phyloP scores from a whole-genome alignment of 1,140 invertebrate genomes.

The Macrocentrus cingulum region DNA sequence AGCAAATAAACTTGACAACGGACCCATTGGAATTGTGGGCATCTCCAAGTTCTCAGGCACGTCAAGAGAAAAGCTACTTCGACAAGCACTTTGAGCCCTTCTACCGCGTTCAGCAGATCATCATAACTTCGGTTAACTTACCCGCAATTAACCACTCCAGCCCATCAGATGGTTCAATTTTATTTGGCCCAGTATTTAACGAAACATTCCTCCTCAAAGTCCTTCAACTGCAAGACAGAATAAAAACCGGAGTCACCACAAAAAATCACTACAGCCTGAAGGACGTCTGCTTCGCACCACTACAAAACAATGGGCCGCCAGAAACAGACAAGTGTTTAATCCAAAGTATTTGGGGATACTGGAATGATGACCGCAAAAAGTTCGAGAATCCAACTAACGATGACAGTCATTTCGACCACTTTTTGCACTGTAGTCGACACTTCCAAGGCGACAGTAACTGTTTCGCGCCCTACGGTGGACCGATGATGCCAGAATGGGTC shows the following conservation, averaged over 20 bases:
- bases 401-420: constrained; percentile 76
- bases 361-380: constrained; percentile 68
- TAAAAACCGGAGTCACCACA: constrained; percentile 65
- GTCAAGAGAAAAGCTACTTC: constrained; percentile 87
- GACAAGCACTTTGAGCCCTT: constrained; percentile 94
- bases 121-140: constrained; percentile 70
- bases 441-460: constrained; percentile 76
- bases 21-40: constrained; percentile 98
- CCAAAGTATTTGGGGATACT: constrained; percentile 91
- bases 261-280: constrained; percentile 65
- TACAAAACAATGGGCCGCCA: constrained; percentile 61
- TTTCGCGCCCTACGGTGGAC: constrained; percentile 85
- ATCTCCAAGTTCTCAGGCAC: constrained; percentile 78
- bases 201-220: constrained; percentile 76
- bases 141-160: constrained; percentile 65
- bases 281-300: constrained; percentile 90
- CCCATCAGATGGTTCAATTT: constrained; percentile 64
- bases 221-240: constrained; percentile 75
- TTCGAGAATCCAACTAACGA: constrained; percentile 62
- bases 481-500: constrained; percentile 86
- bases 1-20: constrained; percentile 75
- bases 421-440: constrained; percentile 73
- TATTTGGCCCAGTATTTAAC: constrained; percentile 86
- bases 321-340: constrained; percentile 74
- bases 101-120: constrained; percentile 89